Percentiles rank a stretch among this genome's conserved stretches.
Evolutionary conservation across 64 coral and sea anemone genomes (phyloP).

Genomic region (Stylophora pistillata): DNA sequence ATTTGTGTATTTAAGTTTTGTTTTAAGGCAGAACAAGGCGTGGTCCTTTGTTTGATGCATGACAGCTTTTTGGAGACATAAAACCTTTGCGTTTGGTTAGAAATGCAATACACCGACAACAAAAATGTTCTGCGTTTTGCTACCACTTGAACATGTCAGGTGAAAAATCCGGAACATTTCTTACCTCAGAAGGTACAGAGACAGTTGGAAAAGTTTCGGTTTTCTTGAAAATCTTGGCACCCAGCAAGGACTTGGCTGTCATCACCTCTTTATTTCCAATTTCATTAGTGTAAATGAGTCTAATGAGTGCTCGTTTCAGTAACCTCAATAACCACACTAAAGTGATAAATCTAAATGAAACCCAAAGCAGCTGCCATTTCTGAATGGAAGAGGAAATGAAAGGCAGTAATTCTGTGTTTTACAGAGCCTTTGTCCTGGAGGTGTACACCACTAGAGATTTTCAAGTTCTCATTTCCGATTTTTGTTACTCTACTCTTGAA

Average conservation of each 20-base stretch:
- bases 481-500: background rate
- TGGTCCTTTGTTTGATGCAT: constrained; percentile 15
- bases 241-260: background rate
- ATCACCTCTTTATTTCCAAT: background rate
- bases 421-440: background rate
- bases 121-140: constrained; percentile 15
- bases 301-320: background rate
- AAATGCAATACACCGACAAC: constrained; percentile 10
- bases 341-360: constrained; percentile 19
- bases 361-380: constrained; percentile 11
- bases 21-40: constrained; percentile 16
- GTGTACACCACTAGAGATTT: background rate
- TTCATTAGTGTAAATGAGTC: background rate
- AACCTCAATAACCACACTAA: constrained; percentile 4
- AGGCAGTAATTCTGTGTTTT: constrained; percentile 8
- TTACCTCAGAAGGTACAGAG: background rate
- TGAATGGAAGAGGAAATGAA: background rate
- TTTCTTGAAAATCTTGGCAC: background rate
- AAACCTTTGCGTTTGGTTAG: constrained; percentile 3
- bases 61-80: constrained; percentile 23
- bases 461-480: constrained; percentile 27
- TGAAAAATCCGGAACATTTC: constrained; percentile 29
- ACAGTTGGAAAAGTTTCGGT: background rate
- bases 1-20: constrained; percentile 28
- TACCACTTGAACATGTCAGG: constrained; percentile 39